phyloP scores from a whole-genome alignment of 2,888 invertebrate species.

The Aelia acuminata region DNA sequence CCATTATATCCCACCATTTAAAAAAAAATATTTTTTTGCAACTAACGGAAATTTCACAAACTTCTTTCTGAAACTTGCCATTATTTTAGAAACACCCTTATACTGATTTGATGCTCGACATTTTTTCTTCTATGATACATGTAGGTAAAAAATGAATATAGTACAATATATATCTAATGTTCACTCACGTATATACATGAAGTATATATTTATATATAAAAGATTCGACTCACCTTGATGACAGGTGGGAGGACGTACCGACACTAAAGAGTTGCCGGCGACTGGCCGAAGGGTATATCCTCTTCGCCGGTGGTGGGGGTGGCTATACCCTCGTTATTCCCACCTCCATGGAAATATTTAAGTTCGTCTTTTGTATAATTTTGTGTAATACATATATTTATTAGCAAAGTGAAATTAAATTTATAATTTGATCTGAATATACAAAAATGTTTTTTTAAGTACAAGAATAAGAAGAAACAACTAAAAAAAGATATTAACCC shows the following conservation, averaged over 20 bases:
- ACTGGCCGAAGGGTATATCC: constrained; percentile 11
- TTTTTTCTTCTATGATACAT: too few species aligned
- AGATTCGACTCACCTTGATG: background rate
- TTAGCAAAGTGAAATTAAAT: background rate
- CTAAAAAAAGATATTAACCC: background rate
- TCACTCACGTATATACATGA: too few species aligned
- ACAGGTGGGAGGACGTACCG: background rate
- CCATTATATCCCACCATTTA: too few species aligned
- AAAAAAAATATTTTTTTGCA: too few species aligned
- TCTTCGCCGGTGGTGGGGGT: background rate
- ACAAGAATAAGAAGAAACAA: background rate
- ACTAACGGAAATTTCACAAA: too few species aligned
- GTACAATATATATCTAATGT: too few species aligned
- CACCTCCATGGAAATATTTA: background rate
- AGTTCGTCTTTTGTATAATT: background rate
- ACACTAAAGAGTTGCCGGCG: background rate
- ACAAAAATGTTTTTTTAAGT: background rate
- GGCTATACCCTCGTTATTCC: background rate
- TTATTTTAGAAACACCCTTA: too few species aligned
- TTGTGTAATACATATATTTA: background rate
- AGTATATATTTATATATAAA: too few species aligned
- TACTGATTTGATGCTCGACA: too few species aligned
- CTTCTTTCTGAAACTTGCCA: too few species aligned
- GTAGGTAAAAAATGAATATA: too few species aligned
- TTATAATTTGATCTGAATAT: background rate